phyloP scores from a whole-genome alignment of 2,113 vertebrate genomes.

The Eleginops maclovinus region DNA sequence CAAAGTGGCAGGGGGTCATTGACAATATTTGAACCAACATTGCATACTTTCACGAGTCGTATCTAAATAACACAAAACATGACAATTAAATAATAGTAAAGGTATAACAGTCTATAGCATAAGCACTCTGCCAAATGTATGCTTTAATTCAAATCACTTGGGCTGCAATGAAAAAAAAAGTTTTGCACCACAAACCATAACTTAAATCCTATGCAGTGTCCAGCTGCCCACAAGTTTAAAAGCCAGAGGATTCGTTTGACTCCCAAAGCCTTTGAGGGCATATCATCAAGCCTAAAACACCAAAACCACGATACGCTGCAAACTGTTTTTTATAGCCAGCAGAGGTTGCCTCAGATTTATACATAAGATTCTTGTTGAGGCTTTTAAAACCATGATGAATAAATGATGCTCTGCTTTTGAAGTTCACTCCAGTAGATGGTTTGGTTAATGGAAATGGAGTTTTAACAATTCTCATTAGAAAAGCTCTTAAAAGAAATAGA shows the following conservation, averaged over 20 bases:
- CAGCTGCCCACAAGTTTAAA: conserved; percentile 21
- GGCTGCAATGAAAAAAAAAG: conserved; percentile 8
- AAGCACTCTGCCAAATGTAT: not conserved
- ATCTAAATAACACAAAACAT: not conserved
- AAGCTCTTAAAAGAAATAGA: conserved; percentile 63
- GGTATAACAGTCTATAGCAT: not conserved
- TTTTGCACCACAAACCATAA: not conserved
- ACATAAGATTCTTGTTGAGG: conserved; percentile 66
- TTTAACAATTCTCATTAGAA: conserved; percentile 70
- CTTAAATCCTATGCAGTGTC: conserved; percentile 1
- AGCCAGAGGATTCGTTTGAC: conserved; percentile 26
- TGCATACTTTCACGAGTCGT: conserved; percentile 6
- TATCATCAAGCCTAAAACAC: conserved; percentile 25
- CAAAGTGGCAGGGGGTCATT: conserved; percentile 1
- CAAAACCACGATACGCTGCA: conserved; percentile 26
- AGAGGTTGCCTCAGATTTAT: conserved; percentile 61
- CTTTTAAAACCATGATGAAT: conserved; percentile 76
- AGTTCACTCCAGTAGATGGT: conserved; percentile 54
- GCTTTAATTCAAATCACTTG: conserved; percentile 19
- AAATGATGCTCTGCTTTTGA: conserved; percentile 74
- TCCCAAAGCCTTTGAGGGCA: conserved; percentile 9
- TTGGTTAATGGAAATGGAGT: conserved; percentile 64
- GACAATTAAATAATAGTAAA: not conserved
- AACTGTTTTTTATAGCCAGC: conserved; percentile 33
- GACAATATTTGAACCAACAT: not conserved